Evolutionary conservation across 2,888 invertebrate genomes (phyloP).

Genomic region (Mythimna impura): DNA sequence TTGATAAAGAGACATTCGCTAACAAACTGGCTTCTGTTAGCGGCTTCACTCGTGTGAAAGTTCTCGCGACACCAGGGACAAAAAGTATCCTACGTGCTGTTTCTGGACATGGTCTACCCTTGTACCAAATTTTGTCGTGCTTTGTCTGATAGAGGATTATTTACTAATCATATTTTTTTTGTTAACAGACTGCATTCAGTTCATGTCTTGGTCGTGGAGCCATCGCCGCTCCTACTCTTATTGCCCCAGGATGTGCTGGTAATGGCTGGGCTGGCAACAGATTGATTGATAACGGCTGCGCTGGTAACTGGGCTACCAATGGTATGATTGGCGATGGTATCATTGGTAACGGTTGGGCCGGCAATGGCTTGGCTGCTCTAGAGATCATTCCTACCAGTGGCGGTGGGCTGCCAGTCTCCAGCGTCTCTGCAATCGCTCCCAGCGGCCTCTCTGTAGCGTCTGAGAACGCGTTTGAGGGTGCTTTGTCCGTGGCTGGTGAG

Average conservation of each 20-base stretch:
- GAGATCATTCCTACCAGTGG: conserved; percentile 25
- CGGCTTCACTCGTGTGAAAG: no score
- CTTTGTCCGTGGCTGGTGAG: conserved; percentile 71
- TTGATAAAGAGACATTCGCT: background rate
- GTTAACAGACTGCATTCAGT: no score
- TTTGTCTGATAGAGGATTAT: no score
- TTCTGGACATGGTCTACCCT: no score
- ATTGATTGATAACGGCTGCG: background rate
- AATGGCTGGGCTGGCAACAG: background rate
- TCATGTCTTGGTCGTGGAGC: no score
- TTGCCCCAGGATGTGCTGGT: background rate
- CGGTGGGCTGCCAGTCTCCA: conserved; percentile 22
- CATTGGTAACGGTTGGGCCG: conserved; percentile 60
- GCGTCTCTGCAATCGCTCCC: conserved; percentile 10
- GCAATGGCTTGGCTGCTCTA: conserved; percentile 1
- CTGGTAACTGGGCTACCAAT: background rate
- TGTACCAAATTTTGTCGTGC: no score
- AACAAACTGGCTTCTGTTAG: no score
- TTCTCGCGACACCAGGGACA: no score
- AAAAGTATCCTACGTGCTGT: no score
- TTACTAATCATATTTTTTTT: no score
- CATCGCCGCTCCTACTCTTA: background rate
- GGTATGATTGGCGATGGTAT: background rate
- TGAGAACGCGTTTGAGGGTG: conserved; percentile 58
- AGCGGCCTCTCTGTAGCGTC: conserved; percentile 16